Percentiles rank a stretch among this genome's conserved stretches.
These are phyloP conservation scores for Philaethria dido DNA, from an alignment of 2,888 invertebrate genomes.

Conservation along the genomic window DNA sequence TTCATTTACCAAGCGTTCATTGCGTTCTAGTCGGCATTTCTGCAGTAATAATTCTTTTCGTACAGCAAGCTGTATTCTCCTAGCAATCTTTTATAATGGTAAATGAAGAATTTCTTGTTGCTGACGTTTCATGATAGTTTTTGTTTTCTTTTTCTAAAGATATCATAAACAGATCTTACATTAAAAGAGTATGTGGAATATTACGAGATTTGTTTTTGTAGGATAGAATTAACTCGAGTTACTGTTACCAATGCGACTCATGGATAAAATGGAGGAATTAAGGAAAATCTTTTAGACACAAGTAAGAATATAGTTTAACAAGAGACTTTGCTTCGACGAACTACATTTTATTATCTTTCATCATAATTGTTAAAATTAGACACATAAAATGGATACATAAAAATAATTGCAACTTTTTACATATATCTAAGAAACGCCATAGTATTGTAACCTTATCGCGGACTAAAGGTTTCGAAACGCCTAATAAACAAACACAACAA, in stretches of 20 bases:
- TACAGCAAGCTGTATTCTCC: slow-evolving; percentile 13
- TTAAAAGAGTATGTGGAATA: background rate
- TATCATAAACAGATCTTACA: slow-evolving; percentile 2
- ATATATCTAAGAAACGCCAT: background rate
- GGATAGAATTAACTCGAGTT: background rate
- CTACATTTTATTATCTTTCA: too few species aligned
- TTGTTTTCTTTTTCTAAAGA: slow-evolving; percentile 3
- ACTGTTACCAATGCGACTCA: background rate
- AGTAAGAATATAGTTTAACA: too few species aligned
- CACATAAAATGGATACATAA: too few species aligned
- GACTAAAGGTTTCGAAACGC: slow-evolving; percentile 3
- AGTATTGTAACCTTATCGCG: background rate
- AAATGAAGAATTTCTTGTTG: slow-evolving; percentile 21
- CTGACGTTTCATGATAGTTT: slow-evolving; percentile 21
- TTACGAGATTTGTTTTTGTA: background rate
- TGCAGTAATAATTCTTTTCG: slow-evolving; percentile 20
- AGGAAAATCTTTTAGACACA: too few species aligned
- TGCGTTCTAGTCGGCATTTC: slow-evolving; percentile 12
- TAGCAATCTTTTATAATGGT: slow-evolving; percentile 22
- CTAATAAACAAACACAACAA: slow-evolving; percentile 57
- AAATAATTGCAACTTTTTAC: background rate
- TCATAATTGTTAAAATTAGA: too few species aligned
- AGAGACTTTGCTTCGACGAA: too few species aligned
- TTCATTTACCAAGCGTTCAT: slow-evolving; percentile 32
- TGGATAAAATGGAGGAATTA: background rate